Evolutionary conservation across 2,888 invertebrate genomes (phyloP), one percentile per base, ranked within the genome.

Genomic region (Noctua pronuba): DNA sequence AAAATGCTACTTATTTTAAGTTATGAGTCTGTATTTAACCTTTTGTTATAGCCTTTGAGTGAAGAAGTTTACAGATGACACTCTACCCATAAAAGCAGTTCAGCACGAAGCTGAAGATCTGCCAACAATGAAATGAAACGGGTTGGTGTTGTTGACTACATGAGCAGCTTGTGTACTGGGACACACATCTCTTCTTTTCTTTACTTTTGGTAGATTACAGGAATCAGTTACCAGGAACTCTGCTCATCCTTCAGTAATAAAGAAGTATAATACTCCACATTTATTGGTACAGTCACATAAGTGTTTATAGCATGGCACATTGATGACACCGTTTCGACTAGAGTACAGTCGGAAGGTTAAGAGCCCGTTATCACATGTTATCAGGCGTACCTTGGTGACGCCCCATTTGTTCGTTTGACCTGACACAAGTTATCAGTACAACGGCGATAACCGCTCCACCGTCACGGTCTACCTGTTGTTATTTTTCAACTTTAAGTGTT

Each of bases 391-490:
- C 94, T 94, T 93, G 92, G 92, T 92, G 91, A 93, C 95, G 95
- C 95, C 95, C 95, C 95, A 94, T 95, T 96, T 96, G 96, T 94
- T 95, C 96, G 95, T 96, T 96, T 96, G 96, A 96, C 96, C 96
- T 96, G 96, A 96, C 96, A 96, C 94, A 92, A 94, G 95, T 96
- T 96, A 96, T 96, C 96, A 96, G 96, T 95, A 90, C 94, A 88
- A 88, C 91, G 91, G 94, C 95, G 96, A 96, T 96, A 96, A 95
- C 94, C 94, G 93, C 89, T 88, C 89, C 84, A 89, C 90, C 92
- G 92, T 91, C 93, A 94, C 93, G 88, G 90, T 88, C 88, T 96
- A 96, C 96, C 96, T 96, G 96, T 95, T 76, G 65, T 93, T 94
- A 94, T 94, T 94, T 94, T 92, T 88, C 92, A 92, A 92, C 90